Evolutionary conservation across 2,113 vertebrate genomes (phyloP).

Genomic region (Chamaea fasciata): DNA sequence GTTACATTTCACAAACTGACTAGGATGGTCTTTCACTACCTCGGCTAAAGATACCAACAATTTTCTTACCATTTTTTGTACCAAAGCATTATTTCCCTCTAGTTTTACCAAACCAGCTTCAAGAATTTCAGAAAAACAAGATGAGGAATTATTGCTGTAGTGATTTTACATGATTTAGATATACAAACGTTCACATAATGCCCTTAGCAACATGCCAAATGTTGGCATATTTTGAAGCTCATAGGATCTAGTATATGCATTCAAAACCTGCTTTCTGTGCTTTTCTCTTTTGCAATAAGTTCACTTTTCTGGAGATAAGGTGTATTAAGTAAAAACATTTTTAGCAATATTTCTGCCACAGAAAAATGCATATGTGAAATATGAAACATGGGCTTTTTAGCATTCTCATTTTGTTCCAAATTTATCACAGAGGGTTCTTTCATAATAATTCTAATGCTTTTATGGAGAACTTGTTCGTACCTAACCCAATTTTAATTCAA

Average conservation of each 20-base stretch:
- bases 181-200: background rate
- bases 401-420: background rate
- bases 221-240: background rate
- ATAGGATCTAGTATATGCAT: background rate
- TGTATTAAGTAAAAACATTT: background rate
- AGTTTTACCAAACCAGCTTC: background rate
- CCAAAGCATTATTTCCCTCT: background rate
- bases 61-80: background rate
- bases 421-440: background rate
- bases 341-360: background rate
- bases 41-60: background rate
- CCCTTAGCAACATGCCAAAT: background rate
- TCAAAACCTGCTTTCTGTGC: background rate
- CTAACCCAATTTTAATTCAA: background rate
- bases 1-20: background rate
- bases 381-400: background rate
- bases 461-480: background rate
- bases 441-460: background rate
- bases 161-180: background rate
- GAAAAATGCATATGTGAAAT: background rate
- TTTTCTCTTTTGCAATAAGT: background rate
- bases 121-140: background rate
- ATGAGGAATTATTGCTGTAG: background rate
- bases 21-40: background rate
- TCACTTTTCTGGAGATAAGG: background rate